These are phyloP conservation scores for Sebastes iracundus DNA, from an alignment of 2,797 vertebrate genomes.

Conservation along the genomic window DNA sequence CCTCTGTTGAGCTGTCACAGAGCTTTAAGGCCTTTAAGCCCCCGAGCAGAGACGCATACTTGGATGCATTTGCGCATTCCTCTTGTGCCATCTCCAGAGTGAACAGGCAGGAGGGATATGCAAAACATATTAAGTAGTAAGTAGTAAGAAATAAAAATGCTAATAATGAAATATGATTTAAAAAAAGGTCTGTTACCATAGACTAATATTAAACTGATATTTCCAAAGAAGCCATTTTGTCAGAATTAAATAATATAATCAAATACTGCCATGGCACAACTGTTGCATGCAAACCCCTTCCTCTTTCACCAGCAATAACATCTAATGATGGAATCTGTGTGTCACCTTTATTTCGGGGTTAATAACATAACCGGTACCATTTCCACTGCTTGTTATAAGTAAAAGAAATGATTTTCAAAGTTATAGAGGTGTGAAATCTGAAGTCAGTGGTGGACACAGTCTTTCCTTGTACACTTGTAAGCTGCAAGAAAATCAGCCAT, in stretches of 20 bases:
- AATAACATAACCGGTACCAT: no score
- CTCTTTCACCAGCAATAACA: no score
- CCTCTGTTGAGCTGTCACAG: slow-evolving; percentile 61
- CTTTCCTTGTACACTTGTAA: no score
- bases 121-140: background rate
- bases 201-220: background rate
- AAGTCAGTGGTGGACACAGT: no score
- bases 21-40: slow-evolving; percentile 71
- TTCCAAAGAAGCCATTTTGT: background rate
- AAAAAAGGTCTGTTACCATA: background rate
- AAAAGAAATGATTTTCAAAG: no score
- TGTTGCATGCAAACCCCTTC: no score
- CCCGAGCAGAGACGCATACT: slow-evolving; percentile 39
- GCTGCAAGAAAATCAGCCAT: background rate
- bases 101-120: background rate
- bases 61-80: slow-evolving; percentile 18
- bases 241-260: background rate
- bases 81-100: background rate
- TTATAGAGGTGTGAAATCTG: no score
- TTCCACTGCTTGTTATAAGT: no score
- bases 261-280: no score
- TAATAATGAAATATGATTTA: background rate
- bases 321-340: no score
- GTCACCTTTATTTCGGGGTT: no score
- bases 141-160: background rate